phyloP scores from a whole-genome alignment of 1,140 invertebrate genomes.

The Drosophila nigromelanica region DNA sequence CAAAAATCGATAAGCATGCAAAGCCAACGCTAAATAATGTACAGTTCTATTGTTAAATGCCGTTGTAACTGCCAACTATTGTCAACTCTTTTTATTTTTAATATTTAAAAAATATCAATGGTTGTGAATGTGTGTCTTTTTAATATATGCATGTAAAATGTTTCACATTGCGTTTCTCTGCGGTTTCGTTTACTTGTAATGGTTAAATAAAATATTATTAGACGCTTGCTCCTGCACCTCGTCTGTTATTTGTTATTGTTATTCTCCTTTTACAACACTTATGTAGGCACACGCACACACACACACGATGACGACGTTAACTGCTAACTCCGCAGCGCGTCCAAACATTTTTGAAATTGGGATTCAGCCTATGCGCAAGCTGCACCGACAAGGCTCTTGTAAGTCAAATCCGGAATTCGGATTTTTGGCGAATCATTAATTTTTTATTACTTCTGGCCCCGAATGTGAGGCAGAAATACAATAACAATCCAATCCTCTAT shows the following conservation, averaged over 20 bases:
- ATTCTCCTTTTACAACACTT: constrained; percentile 52
- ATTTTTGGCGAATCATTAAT: no score
- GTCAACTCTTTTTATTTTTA: constrained; percentile 16
- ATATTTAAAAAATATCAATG: constrained; percentile 19
- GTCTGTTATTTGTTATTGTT: constrained; percentile 48
- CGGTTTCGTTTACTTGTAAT: constrained; percentile 18
- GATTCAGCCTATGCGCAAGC: no score
- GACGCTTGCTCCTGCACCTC: constrained; percentile 10
- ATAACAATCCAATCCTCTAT: no score
- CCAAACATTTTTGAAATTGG: no score
- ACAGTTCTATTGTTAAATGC: constrained; percentile 43
- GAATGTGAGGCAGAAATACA: no score
- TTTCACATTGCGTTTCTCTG: constrained; percentile 59
- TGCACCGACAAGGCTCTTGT: no score
- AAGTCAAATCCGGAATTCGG: no score
- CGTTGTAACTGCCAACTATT: constrained; percentile 1
- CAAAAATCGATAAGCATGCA: constrained; percentile 75
- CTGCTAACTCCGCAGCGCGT: constrained; percentile 62
- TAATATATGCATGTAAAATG: constrained; percentile 21
- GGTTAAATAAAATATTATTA: constrained; percentile 15
- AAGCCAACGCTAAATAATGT: constrained; percentile 64
- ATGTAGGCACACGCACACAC: constrained; percentile 35
- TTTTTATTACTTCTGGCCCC: no score
- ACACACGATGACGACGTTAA: constrained; percentile 3
- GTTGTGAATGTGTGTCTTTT: constrained; percentile 7